These are phyloP conservation scores for Hylyphantes graminicola DNA, from an alignment of 1,140 invertebrate species.

Conservation along the genomic window DNA sequence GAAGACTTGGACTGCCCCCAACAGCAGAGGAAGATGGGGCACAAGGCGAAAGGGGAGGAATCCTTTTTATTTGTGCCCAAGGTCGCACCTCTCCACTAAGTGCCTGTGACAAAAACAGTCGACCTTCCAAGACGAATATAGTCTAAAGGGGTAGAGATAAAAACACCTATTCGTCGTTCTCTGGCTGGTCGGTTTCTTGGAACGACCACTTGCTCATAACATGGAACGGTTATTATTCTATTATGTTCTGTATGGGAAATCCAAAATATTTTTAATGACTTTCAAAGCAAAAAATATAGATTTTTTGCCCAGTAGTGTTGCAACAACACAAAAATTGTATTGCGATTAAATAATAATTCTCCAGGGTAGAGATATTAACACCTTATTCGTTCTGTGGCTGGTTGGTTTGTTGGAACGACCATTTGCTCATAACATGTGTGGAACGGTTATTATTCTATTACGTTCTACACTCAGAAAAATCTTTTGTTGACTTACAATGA, in stretches of 20 bases:
- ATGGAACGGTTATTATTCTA: too few relatives aligned
- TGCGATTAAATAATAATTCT: too few relatives aligned
- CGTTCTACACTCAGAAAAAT: too few relatives aligned
- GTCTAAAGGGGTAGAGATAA: constrained; percentile 34
- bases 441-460: background rate
- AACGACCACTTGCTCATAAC: too few relatives aligned
- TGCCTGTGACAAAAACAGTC: constrained; percentile 41
- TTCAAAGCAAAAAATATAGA: too few relatives aligned
- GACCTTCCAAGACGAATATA: constrained; percentile 53
- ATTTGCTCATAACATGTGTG: background rate
- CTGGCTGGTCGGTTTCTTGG: background rate
- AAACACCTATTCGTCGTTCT: background rate
- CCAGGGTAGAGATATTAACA: too few relatives aligned
- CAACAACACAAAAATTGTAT: too few relatives aligned
- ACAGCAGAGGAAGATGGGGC: constrained; percentile 30
- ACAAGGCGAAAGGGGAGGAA: constrained; percentile 43
- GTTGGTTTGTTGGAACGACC: background rate
- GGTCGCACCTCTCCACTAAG: constrained; percentile 26
- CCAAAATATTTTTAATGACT: too few relatives aligned
- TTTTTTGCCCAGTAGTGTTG: too few relatives aligned
- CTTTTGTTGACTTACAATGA: too few relatives aligned
- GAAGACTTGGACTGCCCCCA: constrained; percentile 17
- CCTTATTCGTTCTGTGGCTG: constrained; percentile 10
- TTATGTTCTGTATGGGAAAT: too few relatives aligned
- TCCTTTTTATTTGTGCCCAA: constrained; percentile 43